Base-by-base conservation (phyloP, 2,113 vertebrate species). In the Fulica atra region DNA sequence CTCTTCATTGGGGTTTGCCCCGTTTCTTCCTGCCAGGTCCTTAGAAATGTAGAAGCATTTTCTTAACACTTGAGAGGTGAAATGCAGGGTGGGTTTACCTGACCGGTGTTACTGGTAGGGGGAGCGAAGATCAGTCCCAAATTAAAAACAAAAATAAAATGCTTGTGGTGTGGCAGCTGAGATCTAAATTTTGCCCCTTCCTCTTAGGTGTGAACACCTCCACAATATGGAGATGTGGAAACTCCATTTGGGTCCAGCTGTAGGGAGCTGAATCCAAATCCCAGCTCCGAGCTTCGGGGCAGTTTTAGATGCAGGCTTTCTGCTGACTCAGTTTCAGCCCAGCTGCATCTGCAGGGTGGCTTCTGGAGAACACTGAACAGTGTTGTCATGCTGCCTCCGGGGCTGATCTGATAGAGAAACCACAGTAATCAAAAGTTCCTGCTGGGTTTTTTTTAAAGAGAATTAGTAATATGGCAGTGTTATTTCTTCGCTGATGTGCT, bases 71-170 rank as follows among this genome's bases (percentile, higher is more conserved):
- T 9, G 13, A 79, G n/a, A 42, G 53, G 28, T 72, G 57, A 48
- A 86, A 38, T 2, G 6, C 26, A 26, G 65, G 29, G 25, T 0
- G 0, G 26, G 7, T 19, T 65, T 36, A 24, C 44, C 11, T 8
- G 42, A 38, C 42, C 50, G 35, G 21, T 60, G 13, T 42, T 79
- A 23, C 8, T 25, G 23, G 16, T 19, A 51, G 17, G 12, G 28
- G 36, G 16, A 69, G 9, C 16, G 23, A 26, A 10, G 7, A 33
- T 69, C 7, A 13, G 38, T 40, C 31, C 16, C 18, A 16, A 16
- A 57, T 88, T 53, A 26, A 53, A 26, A 51, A 10, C 46, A 48
- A 26, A 51, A 51, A 15, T 23, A 51, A 51, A 51, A 51, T 14
- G 21, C 9, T 36, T 61, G 56, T 16, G 3, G 46, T 74, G 16